Evolutionary conservation across 2,797 vertebrate species (phyloP).

Genomic region (Sciaenops ocellatus): DNA sequence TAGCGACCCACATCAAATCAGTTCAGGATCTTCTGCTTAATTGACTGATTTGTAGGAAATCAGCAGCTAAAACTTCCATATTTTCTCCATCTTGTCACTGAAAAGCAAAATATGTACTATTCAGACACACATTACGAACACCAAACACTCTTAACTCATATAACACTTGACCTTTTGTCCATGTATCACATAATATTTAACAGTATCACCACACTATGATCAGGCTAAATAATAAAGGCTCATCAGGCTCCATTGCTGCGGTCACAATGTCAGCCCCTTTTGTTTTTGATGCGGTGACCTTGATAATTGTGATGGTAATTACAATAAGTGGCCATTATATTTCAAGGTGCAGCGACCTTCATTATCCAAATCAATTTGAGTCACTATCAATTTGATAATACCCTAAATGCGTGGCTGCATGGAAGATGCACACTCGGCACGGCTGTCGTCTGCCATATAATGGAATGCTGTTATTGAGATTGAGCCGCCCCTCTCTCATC

Average conservation of each 20-base stretch:
- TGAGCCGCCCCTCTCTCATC: constrained; percentile 80
- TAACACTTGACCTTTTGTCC: constrained; percentile 22
- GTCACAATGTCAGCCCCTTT: constrained; percentile 76
- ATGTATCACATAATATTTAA: constrained; percentile 27
- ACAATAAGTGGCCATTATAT: constrained; percentile 89
- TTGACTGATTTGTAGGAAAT: background rate
- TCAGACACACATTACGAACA: constrained; percentile 5
- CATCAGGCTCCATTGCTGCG: constrained; percentile 52
- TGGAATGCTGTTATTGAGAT: constrained; percentile 88
- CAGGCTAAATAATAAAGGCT: constrained; percentile 56
- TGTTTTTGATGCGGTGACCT: constrained; percentile 83
- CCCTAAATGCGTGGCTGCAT: constrained; percentile 76
- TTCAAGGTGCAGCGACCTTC: constrained; percentile 87
- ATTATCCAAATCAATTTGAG: constrained; percentile 88
- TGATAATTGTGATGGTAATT: constrained; percentile 88
- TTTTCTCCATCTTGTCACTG: background rate
- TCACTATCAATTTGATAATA: constrained; percentile 88
- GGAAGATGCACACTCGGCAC: constrained; percentile 80
- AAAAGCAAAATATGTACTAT: background rate
- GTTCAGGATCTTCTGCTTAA: background rate
- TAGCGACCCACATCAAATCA: constrained; percentile 9
- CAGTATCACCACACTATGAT: constrained; percentile 19
- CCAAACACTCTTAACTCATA: background rate
- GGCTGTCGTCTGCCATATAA: constrained; percentile 81
- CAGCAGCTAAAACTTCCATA: too few relatives aligned